Base-by-base conservation (phyloP, 2,888 invertebrate genomes). In the Acanthosepion pharaonis region DNA sequence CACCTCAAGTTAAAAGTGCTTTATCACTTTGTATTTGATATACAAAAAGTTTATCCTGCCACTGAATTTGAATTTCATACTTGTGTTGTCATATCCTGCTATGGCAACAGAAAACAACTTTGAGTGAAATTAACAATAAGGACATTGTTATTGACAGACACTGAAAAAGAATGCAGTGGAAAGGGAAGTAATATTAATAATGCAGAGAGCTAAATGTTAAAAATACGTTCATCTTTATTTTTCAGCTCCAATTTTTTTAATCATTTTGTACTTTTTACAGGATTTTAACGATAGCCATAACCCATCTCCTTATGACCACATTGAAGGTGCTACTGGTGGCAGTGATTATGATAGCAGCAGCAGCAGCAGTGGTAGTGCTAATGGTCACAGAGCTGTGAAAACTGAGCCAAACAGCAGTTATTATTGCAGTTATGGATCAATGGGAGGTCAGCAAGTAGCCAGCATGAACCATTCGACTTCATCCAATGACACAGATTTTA, bases 251-350 rank as follows among this genome's bases (percentile, higher is more conserved):
- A 28, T 55, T 93, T n/a, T 25, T 93, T n/a, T 25, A 91, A 48
- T 64, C 15, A 64, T 42, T 49, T 51, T 94, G 53, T 49, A 64
- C 55, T 55, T 49, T 91, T 95, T 96, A 53, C 95, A 97, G 97
- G 96, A 97, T 91, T 95, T 96, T 93, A 96, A 96, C 94, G 97
- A 97, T 94, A 96, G 96, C 48, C 95, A 95, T 53, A 95, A 95
- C 59, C 95, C 96, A 95, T 96, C 96, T 25, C 96, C 96, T 5
- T 97, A 95, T 95, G 97, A 97, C 95, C 96, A 96, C n/a, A 95
- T 97, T 49, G 97, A 97, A 96, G 97, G 97, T 15, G 97, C 97
- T 33, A 97, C 97, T 23, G 97, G 97, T 53, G 97, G 97, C 33
- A 96, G 96, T 93, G 96, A 96, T 51, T 95, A 95, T 94, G 96